Evolutionary conservation across 2,888 invertebrate species (phyloP), one percentile per base, ranked within the genome.

Genomic region (Drosophila prolongata): DNA sequence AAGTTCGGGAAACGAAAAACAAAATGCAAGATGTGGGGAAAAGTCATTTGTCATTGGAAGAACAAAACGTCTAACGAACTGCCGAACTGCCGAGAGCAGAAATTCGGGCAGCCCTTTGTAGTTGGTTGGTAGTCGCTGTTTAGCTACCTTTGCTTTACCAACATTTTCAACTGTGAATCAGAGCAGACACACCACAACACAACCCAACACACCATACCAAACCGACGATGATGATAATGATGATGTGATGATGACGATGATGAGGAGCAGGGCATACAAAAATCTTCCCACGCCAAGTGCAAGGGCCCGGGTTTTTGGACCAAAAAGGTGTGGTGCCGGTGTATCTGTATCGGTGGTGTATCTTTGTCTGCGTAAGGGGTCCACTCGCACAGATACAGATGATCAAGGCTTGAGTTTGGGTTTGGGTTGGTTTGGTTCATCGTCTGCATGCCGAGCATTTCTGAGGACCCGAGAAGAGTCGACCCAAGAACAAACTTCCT

Each of bases 231-330:
- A 30, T 16, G 47, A 47, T 34, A 11, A 47, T 47, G 71, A 57
- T 69, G 57, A 67, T 52, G 52, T 37, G 44, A 37, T 43, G 58
- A 38, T 72, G 69, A 80, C 68, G 66, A 55, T 66, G 67, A 77
- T 59, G 53, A 66, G 59, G 54, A 59, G 54, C 56, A 59, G 42
- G 58, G 40, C 58, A 73, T 54, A 79, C 84, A 89, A 91, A 91
- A 91, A 91, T 91, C 91, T 91, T 91, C 91, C 91, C 91, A 91
- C 92, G 91, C 91, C 91, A 87, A 86, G 89, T 86, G 85, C 87
- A 83, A 87, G 80, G 68, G 77, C 67, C 76, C 70, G 64, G 70
- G 77, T 68, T 66, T 69, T 69, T 61, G 69, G 69, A 43, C 69
- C 69, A 55, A 70, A 56, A 76, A 87, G 88, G 88, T 87, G 83